Evolutionary conservation across 2,113 vertebrate species (phyloP), one percentile per base, ranked within the genome.

Genomic region (Otocyon megalotis): DNA sequence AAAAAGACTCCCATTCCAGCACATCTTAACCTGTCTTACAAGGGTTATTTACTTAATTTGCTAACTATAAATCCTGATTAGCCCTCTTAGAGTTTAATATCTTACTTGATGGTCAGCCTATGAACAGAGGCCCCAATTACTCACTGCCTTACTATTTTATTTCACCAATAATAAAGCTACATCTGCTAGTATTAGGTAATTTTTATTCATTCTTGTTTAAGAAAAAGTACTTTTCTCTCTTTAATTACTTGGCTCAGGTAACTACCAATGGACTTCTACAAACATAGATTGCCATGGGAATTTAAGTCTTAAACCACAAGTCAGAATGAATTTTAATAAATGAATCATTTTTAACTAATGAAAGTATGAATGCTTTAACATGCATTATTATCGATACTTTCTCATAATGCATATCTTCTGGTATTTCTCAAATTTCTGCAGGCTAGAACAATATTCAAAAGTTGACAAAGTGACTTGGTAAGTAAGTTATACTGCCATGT

Each of bases 351-450:
- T 76, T 60, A 84, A 67, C 48, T 67, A 26, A 8, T 54, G 5
- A 84, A 91, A 50, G 87, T 50, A 9, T 77, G 15, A 85, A 48
- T 60, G 60, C 4, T 56, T 87, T 76, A 63, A 77, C 71, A 19
- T 37, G 7, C 12, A 50, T 71, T 60, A 37, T 88, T 88, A 82
- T n/a, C n/a, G 32, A 92, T 83, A 79, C 17, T 79, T 92, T 88
- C 56, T 87, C 43, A 28, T 87, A 79, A 90, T 79, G 26, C 16
- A 12, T 56, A 48, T 71, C 15, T 81, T 72, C 53, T 54, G 4
- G 62, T 79, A 80, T 90, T 90, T 90, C 79, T n/a, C 20, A 81
- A 56, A 89, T 81, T 74, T 86, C 12, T 71, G 63, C 53, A 92
- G 76, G 10, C 26, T 58, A 43, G 76, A 56, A 28, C 24, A 48